Base-by-base conservation (phyloP, 2,113 vertebrate species). In the Melanocharis versteri region DNA sequence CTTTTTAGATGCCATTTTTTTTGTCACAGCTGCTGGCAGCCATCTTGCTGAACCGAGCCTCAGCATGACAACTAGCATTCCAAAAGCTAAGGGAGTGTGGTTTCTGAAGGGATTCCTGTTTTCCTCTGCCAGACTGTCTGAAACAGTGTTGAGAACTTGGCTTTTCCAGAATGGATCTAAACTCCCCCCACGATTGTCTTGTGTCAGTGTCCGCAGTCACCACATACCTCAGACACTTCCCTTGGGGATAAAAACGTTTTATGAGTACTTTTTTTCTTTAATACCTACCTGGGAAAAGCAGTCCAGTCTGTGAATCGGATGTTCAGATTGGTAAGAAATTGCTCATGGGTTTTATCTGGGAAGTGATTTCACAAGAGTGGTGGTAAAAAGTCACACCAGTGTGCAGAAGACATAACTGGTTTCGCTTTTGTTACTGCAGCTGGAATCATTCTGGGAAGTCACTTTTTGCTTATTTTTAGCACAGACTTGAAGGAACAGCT, bases 1-100 rank as follows among this genome's bases (percentile, higher is more conserved):
- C 62, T 72, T 85, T 85, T 87, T 62, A 69, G 68, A 76, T 96
- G 45, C 87, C 14, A 4, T 77, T 83, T 83, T 89, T 91, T 53
- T 70, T n/a, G n/a, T 84, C 31, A 27, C 4, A 64, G 40, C 28
- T 37, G 9, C 33, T 91, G 89, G 89, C 89, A 93, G 75, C 94
- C 93, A 87, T 96, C 91, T 93, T 94, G 82, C 84, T 44, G 70
- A 62, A 12, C 7, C 8, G 21, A 47, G 37, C 33, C 5, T 68
- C 18, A 51, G 24, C 40, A 6, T 8, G 39, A 51, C 5, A 11
- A 40, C 23, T 33, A 31, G 22, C 14, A 2, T 42, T 71, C 24
- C 39, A 23, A 16, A 44, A 84, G 18, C 31, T 40, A 17, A 39
- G 33, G 17, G 27, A 76, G 40, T 3, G 11, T 10, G 6, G 13